Percentiles rank a stretch among this genome's conserved stretches.
phyloP scores from a whole-genome alignment of 2,113 vertebrate species.

The Cinclus mexicanus region DNA sequence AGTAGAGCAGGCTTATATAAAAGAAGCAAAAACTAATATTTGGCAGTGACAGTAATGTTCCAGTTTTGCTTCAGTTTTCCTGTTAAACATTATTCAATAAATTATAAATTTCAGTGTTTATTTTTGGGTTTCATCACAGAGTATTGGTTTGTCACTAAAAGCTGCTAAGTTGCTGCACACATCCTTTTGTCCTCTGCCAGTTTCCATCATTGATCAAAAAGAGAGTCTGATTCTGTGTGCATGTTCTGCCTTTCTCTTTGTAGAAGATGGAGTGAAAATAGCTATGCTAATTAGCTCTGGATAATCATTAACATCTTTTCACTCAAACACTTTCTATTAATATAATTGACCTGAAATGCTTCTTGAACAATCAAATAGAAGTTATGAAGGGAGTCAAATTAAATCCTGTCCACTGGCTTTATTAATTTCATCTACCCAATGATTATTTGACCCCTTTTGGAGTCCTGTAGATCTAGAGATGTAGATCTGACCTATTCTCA shows the following conservation, averaged over 20 bases:
- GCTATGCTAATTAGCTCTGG: conserved; percentile 45
- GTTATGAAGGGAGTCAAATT: conserved; percentile 18
- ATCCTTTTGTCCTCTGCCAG: conserved; percentile 4
- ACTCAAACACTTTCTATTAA: conserved; percentile 42
- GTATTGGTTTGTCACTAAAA: neutral
- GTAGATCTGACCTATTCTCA: neutral
- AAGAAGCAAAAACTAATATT: neutral
- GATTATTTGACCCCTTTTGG: neutral
- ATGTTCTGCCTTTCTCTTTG: conserved; percentile 9
- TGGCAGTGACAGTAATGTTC: neutral
- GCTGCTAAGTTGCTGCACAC: neutral
- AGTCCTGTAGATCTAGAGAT: neutral
- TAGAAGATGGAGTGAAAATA: conserved; percentile 38
- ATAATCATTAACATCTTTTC: conserved; percentile 50
- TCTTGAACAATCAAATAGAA: conserved; percentile 23
- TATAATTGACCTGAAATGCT: conserved; percentile 47
- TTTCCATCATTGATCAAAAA: neutral
- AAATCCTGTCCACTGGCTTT: neutral
- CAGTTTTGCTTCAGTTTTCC: neutral
- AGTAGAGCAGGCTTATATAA: neutral
- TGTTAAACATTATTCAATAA: neutral
- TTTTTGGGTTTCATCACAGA: neutral
- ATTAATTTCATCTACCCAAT: neutral
- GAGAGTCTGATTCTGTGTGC: neutral
- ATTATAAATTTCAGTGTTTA: neutral